Conservation (phyloP, 1,140 invertebrate species). For the Drosophila busckii region DNA sequence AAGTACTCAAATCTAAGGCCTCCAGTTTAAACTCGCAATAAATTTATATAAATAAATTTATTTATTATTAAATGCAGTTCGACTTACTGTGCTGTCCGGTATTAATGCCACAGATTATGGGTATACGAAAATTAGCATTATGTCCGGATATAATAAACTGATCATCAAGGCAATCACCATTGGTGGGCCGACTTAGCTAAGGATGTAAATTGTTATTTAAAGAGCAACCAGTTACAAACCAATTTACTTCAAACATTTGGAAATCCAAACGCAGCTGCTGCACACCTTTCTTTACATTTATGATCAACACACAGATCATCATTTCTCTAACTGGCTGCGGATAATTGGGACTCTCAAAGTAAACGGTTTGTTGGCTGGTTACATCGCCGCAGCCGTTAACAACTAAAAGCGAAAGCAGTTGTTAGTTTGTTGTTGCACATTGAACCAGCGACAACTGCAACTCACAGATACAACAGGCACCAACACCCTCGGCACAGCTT, state of each 20-base stretch:
- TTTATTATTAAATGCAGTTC: no score
- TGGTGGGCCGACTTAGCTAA: conserved; percentile 83
- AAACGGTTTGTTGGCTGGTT: conserved; percentile 80
- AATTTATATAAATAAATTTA: no score
- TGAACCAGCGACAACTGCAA: conserved; percentile 54
- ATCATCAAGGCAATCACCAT: conserved; percentile 85
- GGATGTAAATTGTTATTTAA: no score
- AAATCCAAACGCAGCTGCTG: conserved; percentile 86
- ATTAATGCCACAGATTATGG: conserved; percentile 86
- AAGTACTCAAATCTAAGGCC: no score
- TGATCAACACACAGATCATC: conserved; percentile 82
- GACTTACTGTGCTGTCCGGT: conserved; percentile 87
- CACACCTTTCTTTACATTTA: conserved; percentile 82
- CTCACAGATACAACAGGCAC: conserved; percentile 87
- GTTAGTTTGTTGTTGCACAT: neutral
- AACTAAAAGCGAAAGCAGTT: conserved; percentile 76
- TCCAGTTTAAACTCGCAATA: no score
- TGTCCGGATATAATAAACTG: conserved; percentile 85
- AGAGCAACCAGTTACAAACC: no score
- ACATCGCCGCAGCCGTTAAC: conserved; percentile 81
- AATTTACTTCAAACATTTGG: conserved; percentile 83
- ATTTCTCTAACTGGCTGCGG: conserved; percentile 73
- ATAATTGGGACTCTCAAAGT: conserved; percentile 83
- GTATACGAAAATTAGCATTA: conserved; percentile 84
- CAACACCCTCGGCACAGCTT: conserved; percentile 86